These are phyloP conservation scores for Indicator indicator DNA, from an alignment of 2,113 vertebrate genomes.

Conservation along the genomic window DNA sequence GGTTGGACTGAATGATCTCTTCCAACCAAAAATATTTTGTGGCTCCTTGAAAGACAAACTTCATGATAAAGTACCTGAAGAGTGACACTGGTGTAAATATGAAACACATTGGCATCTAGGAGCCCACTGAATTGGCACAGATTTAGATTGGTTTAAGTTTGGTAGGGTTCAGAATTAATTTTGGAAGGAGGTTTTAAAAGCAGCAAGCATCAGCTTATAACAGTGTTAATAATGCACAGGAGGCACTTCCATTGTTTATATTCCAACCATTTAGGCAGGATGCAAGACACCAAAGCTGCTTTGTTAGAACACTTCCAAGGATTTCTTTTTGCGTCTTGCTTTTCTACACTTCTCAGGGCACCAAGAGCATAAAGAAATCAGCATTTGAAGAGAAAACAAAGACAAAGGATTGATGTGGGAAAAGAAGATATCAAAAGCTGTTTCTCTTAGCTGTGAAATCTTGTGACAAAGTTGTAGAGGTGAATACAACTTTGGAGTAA, in stretches of 20 bases:
- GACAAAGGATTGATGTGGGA: slow-evolving; percentile 3
- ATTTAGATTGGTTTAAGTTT: neutral
- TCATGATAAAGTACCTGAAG: neutral
- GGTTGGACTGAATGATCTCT: too few species aligned
- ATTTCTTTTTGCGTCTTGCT: neutral
- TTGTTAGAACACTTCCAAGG: slow-evolving; percentile 26
- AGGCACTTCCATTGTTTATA: neutral
- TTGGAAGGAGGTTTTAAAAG: neutral
- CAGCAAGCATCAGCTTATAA: neutral
- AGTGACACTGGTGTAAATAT: neutral
- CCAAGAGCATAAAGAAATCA: slow-evolving; percentile 4
- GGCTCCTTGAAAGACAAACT: neutral
- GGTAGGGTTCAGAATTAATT: slow-evolving; percentile 1
- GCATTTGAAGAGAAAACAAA: slow-evolving; percentile 46
- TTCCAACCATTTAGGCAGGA: neutral
- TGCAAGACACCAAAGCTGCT: neutral
- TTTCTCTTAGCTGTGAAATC: neutral
- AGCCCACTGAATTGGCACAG: neutral
- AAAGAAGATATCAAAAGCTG: neutral
- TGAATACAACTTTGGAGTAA: neutral
- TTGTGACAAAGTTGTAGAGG: neutral
- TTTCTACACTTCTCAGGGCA: neutral
- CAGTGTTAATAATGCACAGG: slow-evolving; percentile 7
- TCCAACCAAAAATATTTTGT: too few species aligned
- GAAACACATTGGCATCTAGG: neutral